Evolutionary conservation across 2,797 vertebrate genomes (phyloP).

Genomic region (Neosilurus hyrtlii): DNA sequence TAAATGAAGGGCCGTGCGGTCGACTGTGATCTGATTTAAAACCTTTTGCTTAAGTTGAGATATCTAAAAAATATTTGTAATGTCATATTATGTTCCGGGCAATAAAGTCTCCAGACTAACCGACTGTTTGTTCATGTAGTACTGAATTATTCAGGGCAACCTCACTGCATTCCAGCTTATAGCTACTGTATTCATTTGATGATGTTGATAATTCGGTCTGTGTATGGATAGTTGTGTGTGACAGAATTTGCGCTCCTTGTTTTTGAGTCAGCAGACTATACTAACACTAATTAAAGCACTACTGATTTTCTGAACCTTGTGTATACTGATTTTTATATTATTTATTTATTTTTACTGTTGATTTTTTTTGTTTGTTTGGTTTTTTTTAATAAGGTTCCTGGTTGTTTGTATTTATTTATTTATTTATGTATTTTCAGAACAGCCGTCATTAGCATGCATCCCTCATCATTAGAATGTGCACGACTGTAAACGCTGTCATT

Average conservation of each 20-base stretch:
- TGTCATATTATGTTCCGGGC: neutral
- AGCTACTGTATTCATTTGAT: neutral
- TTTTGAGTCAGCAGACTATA: constrained; percentile 6
- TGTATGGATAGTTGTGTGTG: neutral
- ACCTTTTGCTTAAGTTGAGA: constrained; percentile 35
- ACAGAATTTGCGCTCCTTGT: neutral
- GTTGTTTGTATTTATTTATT: too few relatives aligned
- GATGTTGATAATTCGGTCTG: neutral
- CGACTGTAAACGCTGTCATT: neutral
- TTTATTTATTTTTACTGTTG: too few relatives aligned
- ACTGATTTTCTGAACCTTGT: constrained; percentile 19
- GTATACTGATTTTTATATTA: neutral
- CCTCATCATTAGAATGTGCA: neutral
- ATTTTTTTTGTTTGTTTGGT: too few relatives aligned
- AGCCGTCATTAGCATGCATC: too few relatives aligned
- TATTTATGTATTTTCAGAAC: too few relatives aligned
- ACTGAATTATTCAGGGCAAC: neutral
- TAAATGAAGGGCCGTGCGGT: constrained; percentile 49
- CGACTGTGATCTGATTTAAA: constrained; percentile 36
- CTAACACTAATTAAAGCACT: constrained; percentile 33
- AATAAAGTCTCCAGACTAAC: neutral
- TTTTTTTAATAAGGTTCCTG: too few relatives aligned
- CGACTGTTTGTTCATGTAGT: neutral
- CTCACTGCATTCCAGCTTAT: constrained; percentile 15
- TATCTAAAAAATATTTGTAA: constrained; percentile 4